Conservation (phyloP, 2,113 vertebrate genomes). For the Pleuronectes platessa region DNA sequence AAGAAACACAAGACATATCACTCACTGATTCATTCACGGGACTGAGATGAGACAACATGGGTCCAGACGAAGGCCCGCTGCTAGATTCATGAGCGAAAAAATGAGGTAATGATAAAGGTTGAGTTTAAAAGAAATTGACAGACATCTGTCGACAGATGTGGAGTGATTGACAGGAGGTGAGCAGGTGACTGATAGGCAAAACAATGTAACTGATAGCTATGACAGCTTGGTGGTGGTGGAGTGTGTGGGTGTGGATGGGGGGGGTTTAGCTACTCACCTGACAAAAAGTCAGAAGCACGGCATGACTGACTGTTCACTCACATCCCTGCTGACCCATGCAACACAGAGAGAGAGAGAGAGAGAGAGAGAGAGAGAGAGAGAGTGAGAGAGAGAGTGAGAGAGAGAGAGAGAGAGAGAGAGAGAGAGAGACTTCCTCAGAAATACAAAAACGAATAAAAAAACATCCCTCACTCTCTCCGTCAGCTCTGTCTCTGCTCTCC, state of each 20-base stretch:
- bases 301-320: conserved; percentile 37
- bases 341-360: not conserved
- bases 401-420: not conserved
- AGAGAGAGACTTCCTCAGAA: not conserved
- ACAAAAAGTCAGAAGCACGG: conserved; percentile 49
- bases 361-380: not conserved
- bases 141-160: conserved; percentile 41
- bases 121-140: conserved; percentile 40
- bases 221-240: conserved; percentile 59
- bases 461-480: not conserved
- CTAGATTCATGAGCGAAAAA: conserved; percentile 19
- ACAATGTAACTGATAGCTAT: conserved; percentile 65
- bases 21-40: too few species aligned
- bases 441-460: conserved; percentile 4
- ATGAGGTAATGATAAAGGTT: not conserved
- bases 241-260: conserved; percentile 2
- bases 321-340: conserved; percentile 44
- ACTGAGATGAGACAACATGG: conserved; percentile 8
- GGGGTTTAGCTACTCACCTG: conserved; percentile 44
- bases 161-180: conserved; percentile 63
- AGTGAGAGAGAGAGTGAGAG: too few species aligned
- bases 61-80: conserved; percentile 26
- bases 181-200: conserved; percentile 68
- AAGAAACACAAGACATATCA: too few species aligned
- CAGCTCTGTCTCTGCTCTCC: conserved; percentile 6